Base-by-base conservation (phyloP, 2,888 invertebrate genomes). In the Cremastobaeus sp. region DNA sequence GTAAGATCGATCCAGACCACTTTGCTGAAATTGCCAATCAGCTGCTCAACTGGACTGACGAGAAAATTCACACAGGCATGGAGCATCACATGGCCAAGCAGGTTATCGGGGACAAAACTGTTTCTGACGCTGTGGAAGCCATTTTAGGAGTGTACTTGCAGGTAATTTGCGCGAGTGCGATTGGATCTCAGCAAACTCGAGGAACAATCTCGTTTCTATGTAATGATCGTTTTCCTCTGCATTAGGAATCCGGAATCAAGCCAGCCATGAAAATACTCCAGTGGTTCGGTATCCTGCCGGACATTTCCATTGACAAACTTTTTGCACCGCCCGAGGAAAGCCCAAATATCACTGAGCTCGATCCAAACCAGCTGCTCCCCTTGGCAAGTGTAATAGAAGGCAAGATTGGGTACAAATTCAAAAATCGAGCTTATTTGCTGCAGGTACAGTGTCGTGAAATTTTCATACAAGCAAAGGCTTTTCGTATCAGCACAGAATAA, bases 81-180 rank as follows among this genome's bases (percentile, higher is more conserved):
- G 89, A 88, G 79, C 87, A 83, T 52, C 90, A 86, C 84, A 84
- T 90, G 15, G 88, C 88, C 8, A 78, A 87, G 21, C 90, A 90
- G 75, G 86, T 86, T 9, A 85, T 92, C 9, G 78, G 89, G 0
- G 91, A 93, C 83, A 93, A 96, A 90, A 88, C 90, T 48, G 88
- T 95, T 2, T 94, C 97, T 0, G 97, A 98, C 88, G 91, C 92
- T 72, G 93, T 96, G 1, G 97, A 98, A 88, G 94, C 97, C 0
- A 86, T 98, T 1, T 92, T 97, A 50, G 96, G 96, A 0, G 92
- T 91, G 1, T 94, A 94, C 84, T 90, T 96, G 0, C 86, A 88
- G 48, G 89, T 89, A 77, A 20, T 80, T 35, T 39, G n/a, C n/a
- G n/a, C n/a, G n/a, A n/a, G n/a, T n/a, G n/a, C n/a, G n/a, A n/a